These are phyloP conservation scores for Python bivittatus DNA, from an alignment of 2,113 vertebrate genomes.

Conservation along the genomic window DNA sequence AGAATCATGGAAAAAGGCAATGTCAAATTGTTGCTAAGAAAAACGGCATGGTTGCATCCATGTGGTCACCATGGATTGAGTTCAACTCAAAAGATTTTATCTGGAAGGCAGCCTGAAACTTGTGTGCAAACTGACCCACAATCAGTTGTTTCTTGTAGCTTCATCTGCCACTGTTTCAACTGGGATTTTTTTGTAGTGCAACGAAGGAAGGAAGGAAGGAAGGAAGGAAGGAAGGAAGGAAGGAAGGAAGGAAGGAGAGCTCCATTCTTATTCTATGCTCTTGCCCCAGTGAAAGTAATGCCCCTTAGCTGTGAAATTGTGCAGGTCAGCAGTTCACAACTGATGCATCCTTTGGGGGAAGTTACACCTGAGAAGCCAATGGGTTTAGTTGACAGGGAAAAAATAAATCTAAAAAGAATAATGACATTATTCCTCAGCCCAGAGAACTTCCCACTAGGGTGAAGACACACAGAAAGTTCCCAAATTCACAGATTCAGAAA, in stretches of 20 bases:
- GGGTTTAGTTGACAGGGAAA: background rate
- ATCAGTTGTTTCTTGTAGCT: no score
- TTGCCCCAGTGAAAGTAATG: conserved; percentile 21
- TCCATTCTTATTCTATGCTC: conserved; percentile 13
- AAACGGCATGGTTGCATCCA: background rate
- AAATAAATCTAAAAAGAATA: background rate
- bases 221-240: background rate
- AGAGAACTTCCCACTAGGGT: background rate
- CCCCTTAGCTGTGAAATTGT: background rate
- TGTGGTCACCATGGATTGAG: background rate
- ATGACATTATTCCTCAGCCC: no score
- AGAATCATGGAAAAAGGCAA: no score
- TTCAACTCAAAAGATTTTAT: background rate
- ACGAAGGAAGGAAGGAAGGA: background rate
- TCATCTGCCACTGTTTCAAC: no score
- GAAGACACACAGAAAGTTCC: background rate
- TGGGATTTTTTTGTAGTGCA: background rate
- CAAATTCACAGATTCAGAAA: background rate
- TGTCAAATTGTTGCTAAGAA: no score
- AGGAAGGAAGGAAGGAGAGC: background rate
- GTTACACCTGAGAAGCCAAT: background rate
- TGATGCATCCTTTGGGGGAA: background rate
- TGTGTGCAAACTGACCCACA: no score
- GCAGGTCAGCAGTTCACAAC: background rate
- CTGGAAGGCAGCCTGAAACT: no score